Evolutionary conservation across 2,797 vertebrate species (phyloP).

Genomic region (Phylloscopus collybita): DNA sequence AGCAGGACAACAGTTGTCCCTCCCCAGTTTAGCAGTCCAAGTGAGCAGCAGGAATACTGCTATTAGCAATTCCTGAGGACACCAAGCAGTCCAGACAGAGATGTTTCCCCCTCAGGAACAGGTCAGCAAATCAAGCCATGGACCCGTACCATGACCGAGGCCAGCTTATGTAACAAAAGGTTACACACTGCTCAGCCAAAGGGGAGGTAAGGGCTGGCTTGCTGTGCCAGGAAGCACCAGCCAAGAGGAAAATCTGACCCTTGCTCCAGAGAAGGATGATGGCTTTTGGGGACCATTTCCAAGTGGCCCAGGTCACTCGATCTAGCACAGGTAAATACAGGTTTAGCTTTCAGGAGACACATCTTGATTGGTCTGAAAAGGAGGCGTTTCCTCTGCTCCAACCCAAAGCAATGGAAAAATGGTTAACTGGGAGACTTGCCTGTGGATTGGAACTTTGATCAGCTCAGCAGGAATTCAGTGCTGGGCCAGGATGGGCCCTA

Average conservation of each 20-base stretch:
- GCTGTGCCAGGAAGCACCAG: neutral
- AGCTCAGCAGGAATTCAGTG: neutral
- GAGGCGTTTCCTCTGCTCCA: neutral
- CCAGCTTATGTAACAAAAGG: neutral
- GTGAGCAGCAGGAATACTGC: neutral
- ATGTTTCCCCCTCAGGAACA: neutral
- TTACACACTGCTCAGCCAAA: neutral
- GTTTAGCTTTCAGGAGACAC: neutral
- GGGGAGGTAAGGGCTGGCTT: neutral
- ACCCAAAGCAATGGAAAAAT: neutral
- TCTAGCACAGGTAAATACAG: neutral
- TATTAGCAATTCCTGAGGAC: neutral
- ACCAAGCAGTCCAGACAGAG: neutral
- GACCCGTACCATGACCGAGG: fast-evolving
- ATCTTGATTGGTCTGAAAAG: neutral
- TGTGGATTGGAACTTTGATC: neutral
- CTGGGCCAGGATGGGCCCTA: neutral
- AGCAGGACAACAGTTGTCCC: neutral
- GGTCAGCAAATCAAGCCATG: neutral
- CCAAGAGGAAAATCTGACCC: neutral
- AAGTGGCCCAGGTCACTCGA: neutral
- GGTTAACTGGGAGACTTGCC: neutral
- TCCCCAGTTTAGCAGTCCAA: neutral
- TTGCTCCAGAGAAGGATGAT: neutral
- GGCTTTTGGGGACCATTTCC: neutral